phyloP scores from a whole-genome alignment of 1,140 invertebrate genomes.

The Drosophila ohnishii region DNA sequence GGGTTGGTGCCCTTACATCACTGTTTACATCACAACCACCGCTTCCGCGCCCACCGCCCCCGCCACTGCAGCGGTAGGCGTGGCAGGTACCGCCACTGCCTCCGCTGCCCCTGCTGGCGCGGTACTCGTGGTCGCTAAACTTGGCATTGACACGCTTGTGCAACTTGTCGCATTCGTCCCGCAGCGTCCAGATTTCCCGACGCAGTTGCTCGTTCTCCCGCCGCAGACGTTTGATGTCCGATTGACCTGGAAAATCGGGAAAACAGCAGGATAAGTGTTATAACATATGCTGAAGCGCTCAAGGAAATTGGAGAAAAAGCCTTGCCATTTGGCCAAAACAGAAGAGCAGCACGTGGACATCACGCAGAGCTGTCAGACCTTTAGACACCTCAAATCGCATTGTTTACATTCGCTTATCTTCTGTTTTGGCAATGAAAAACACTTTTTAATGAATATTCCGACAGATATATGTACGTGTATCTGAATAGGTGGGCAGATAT shows the following conservation, averaged over 20 bases:
- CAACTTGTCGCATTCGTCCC: slow-evolving; percentile 93
- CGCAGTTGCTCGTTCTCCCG: slow-evolving; percentile 93
- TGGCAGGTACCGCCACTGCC: slow-evolving; percentile 61
- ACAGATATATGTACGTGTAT: slow-evolving; percentile 7
- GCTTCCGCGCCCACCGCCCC: slow-evolving; percentile 56
- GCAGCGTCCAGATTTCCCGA: slow-evolving; percentile 92
- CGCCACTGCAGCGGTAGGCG: slow-evolving; percentile 52
- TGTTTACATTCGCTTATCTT: slow-evolving; percentile 69
- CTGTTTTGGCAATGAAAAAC: slow-evolving; percentile 65
- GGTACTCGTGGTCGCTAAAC: slow-evolving; percentile 69
- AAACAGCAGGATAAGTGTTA: not conserved
- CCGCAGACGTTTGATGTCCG: slow-evolving; percentile 93
- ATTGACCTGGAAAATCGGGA: slow-evolving; percentile 87
- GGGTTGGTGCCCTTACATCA: slow-evolving; percentile 61
- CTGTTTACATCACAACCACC: slow-evolving; percentile 78
- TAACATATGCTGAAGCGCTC: not conserved
- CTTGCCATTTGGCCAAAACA: slow-evolving; percentile 16
- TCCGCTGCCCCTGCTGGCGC: slow-evolving; percentile 67
- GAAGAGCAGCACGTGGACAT: slow-evolving; percentile 46
- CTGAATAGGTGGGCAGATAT: slow-evolving; percentile 33
- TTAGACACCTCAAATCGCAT: slow-evolving; percentile 59
- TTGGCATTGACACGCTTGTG: slow-evolving; percentile 85
- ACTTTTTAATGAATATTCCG: slow-evolving; percentile 32
- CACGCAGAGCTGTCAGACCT: slow-evolving; percentile 40
- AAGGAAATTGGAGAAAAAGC: not conserved